Conservation (phyloP, 2,113 vertebrate genomes). For the Athene cunicularia region DNA sequence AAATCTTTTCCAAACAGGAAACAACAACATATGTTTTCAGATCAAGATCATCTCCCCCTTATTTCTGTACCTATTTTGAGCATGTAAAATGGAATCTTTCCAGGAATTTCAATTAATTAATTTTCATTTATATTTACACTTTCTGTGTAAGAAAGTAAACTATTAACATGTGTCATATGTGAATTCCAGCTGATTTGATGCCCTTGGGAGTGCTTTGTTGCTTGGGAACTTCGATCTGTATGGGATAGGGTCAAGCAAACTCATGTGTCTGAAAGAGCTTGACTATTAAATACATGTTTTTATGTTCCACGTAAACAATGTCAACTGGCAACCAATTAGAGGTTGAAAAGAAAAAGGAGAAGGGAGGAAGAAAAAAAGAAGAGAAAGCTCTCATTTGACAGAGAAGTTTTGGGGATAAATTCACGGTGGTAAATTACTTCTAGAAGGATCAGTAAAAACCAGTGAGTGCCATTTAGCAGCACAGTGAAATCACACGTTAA, state of each 20-base stretch:
- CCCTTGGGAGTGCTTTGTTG: neutral
- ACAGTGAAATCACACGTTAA: neutral
- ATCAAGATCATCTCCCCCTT: neutral
- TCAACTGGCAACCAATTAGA: neutral
- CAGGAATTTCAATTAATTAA: neutral
- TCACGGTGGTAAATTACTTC: neutral
- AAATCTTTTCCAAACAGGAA: neutral
- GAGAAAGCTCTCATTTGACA: neutral
- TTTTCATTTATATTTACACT: neutral
- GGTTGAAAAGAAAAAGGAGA: neutral
- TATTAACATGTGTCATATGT: neutral
- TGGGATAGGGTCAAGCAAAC: neutral
- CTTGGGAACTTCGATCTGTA: neutral
- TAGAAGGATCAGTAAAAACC: neutral
- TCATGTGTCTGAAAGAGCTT: neutral
- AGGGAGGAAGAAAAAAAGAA: fast-evolving
- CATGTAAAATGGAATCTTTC: neutral
- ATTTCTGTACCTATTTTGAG: neutral
- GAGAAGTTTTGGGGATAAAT: neutral
- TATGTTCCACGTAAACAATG: neutral
- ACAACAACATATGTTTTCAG: neutral
- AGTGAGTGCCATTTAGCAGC: neutral
- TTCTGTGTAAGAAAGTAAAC: neutral
- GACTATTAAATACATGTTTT: neutral
- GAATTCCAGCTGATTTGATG: neutral